Conservation (phyloP, 2,797 vertebrate genomes). For the Dryobates pubescens region DNA sequence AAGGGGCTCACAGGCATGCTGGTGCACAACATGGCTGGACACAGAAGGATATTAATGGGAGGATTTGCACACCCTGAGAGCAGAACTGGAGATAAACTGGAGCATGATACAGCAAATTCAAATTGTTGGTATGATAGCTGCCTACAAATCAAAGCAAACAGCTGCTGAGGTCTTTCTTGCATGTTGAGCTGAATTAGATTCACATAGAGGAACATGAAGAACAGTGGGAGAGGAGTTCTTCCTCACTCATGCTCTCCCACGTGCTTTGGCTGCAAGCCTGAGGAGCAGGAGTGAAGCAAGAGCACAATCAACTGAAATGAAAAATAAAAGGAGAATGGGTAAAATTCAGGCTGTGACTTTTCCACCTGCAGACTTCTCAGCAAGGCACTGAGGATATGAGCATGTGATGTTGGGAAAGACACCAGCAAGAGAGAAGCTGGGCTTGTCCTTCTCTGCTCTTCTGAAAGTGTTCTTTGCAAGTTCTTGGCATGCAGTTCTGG, state of each 20-base stretch:
- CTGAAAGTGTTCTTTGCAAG: neutral
- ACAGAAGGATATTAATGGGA: slow-evolving; percentile 15
- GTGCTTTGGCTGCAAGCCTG: neutral
- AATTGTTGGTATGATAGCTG: slow-evolving; percentile 1
- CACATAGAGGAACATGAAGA: neutral
- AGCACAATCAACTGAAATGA: neutral
- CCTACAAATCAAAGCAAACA: neutral
- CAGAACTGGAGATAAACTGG: neutral
- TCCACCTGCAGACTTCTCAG: neutral
- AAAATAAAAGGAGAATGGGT: neutral
- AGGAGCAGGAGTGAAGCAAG: neutral
- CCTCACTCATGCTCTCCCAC: neutral
- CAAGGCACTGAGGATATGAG: neutral
- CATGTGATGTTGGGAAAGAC: neutral
- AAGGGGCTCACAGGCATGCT: neutral
- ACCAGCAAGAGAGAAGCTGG: neutral
- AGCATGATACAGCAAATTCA: neutral
- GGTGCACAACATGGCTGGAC: neutral
- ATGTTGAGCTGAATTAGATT: neutral
- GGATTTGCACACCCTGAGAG: neutral
- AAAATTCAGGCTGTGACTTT: neutral
- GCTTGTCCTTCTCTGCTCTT: neutral
- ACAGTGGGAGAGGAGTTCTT: neutral
- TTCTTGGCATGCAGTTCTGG: neutral
- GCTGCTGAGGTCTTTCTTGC: neutral